phyloP scores from a whole-genome alignment of 64 coral and sea anemone species.

The Montipora foliosa region DNA sequence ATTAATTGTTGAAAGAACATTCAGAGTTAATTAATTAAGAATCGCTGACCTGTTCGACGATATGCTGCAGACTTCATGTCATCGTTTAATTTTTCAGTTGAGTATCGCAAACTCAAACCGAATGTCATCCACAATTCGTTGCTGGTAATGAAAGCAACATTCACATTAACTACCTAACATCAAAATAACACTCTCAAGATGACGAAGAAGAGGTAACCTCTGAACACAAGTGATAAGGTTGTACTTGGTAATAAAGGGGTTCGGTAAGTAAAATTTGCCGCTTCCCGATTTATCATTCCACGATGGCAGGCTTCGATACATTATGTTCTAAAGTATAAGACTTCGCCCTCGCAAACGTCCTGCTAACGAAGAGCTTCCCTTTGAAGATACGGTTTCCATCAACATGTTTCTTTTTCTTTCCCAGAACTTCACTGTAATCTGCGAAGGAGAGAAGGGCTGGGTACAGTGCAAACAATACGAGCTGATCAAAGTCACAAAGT shows the following conservation, averaged over 20 bases:
- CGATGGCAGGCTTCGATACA: too few relatives aligned
- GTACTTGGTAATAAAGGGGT: background rate
- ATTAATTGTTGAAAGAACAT: background rate
- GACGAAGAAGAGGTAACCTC: background rate
- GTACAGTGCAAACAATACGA: constrained; percentile 99
- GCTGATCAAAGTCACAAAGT: constrained; percentile 96
- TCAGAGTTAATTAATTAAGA: too few relatives aligned
- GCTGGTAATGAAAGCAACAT: too few relatives aligned
- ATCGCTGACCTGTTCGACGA: too few relatives aligned
- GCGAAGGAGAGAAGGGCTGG: constrained; percentile 99
- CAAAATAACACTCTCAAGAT: background rate
- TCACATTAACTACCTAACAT: too few relatives aligned
- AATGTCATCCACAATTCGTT: too few relatives aligned
- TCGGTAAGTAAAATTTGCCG: background rate
- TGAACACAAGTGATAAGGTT: background rate
- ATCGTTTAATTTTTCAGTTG: too few relatives aligned
- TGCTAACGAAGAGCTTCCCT: background rate
- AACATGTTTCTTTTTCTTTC: background rate
- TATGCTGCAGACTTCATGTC: too few relatives aligned
- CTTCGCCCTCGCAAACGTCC: background rate
- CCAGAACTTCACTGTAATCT: constrained; percentile 99
- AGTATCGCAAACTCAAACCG: too few relatives aligned
- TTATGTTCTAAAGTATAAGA: background rate
- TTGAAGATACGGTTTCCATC: background rate
- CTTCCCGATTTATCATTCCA: background rate